A percentile compares a stretch with the other conserved stretches of the same genome.
Conservation (phyloP, 2,888 invertebrate species). For the Cheilosia scutellata region DNA sequence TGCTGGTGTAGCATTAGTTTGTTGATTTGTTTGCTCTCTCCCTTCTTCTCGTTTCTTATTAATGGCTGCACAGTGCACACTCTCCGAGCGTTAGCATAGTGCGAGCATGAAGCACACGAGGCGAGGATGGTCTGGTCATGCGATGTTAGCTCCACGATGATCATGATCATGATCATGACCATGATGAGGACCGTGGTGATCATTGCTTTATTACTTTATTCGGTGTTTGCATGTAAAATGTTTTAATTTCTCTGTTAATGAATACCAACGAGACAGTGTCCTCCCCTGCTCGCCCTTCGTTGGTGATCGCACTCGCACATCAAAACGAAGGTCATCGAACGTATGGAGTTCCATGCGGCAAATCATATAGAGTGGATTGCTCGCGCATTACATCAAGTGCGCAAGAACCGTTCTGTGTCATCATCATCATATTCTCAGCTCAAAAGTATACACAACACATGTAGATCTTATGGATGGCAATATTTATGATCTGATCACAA, state of each 20-base stretch:
- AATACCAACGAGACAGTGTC: slow-evolving; percentile 30
- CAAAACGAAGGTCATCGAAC: slow-evolving; percentile 67
- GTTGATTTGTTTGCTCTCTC: slow-evolving; percentile 31
- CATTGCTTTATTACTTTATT: slow-evolving; percentile 70
- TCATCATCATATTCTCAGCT: slow-evolving; percentile 7
- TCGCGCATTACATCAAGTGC: slow-evolving; percentile 25
- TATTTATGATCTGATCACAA: slow-evolving; percentile 49
- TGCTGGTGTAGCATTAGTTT: slow-evolving; percentile 55
- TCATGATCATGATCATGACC: slow-evolving; percentile 43
- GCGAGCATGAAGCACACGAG: slow-evolving; percentile 48
- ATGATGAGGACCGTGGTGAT: slow-evolving; percentile 48
- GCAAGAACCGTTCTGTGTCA: slow-evolving; percentile 60
- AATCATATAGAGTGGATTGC: slow-evolving; percentile 33
- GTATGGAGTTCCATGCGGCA: slow-evolving; percentile 30
- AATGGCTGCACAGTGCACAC: slow-evolving; percentile 42
- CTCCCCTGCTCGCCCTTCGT: not conserved
- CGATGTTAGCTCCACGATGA: slow-evolving; percentile 62
- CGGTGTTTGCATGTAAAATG: slow-evolving; percentile 72
- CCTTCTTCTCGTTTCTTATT: slow-evolving; percentile 24
- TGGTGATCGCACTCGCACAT: slow-evolving; percentile 9
- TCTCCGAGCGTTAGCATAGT: slow-evolving; percentile 53
- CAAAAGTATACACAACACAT: slow-evolving; percentile 22
- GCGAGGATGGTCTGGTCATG: slow-evolving; percentile 51
- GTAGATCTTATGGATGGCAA: slow-evolving; percentile 45
- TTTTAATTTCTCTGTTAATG: slow-evolving; percentile 73